A percentile compares a stretch with the other conserved stretches of the same genome.
Evolutionary conservation across 2,113 vertebrate species (phyloP).

Genomic region (Alethe castanea): DNA sequence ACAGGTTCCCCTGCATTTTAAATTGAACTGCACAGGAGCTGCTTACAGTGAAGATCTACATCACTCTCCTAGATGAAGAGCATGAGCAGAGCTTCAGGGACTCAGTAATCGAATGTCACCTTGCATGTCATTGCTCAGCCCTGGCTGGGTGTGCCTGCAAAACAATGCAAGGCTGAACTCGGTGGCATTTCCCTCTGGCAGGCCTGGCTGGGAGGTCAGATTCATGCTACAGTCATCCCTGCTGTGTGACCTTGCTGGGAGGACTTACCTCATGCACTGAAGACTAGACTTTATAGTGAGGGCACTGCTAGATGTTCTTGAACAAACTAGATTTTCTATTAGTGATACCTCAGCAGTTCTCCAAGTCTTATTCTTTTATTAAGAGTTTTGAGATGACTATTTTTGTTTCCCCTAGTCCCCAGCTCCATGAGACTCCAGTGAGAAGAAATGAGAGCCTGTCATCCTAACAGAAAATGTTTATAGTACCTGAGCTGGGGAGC

Average conservation of each 20-base stretch:
- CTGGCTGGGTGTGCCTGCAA: not conserved
- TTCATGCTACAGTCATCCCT: not conserved
- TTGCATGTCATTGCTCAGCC: not conserved
- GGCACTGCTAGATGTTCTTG: not conserved
- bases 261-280: not conserved
- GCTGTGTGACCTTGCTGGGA: not conserved
- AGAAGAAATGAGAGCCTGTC: not conserved
- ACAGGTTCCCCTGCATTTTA: not conserved
- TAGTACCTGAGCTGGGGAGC: not conserved
- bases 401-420: not conserved
- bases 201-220: not conserved
- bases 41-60: not conserved
- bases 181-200: not conserved
- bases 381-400: not conserved
- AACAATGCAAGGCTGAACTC: not conserved
- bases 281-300: not conserved
- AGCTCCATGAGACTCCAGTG: not conserved
- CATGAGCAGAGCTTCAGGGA: not conserved
- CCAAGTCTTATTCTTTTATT: not conserved
- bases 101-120: not conserved
- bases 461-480: not conserved
- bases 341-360: not conserved
- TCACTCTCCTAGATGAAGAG: not conserved
- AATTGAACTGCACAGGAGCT: not conserved
- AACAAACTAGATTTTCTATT: not conserved